A percentile compares a stretch with the other conserved stretches of the same genome.
phyloP scores from a whole-genome alignment of 2,113 vertebrate genomes.

The Otus sunia region DNA sequence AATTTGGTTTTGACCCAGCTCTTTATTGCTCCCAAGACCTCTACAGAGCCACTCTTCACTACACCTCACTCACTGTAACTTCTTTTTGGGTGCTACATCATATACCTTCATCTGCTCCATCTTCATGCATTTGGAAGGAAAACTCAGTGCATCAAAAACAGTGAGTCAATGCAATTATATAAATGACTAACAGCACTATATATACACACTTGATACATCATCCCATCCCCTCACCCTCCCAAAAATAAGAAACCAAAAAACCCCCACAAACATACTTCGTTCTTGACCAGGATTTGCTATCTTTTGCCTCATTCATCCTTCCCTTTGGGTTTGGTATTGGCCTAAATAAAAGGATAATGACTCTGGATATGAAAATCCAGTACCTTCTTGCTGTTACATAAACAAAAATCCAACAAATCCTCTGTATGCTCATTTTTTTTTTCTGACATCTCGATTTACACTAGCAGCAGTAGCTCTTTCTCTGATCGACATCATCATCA shows the following conservation, averaged over 20 bases:
- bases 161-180: not conserved
- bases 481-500: not conserved
- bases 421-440: not conserved
- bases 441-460: not conserved
- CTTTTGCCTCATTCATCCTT: not conserved
- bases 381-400: not conserved
- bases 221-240: fast-evolving
- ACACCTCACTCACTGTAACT: not conserved
- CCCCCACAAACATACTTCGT: fast-evolving
- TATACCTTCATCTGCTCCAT: not conserved
- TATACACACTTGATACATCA: not conserved
- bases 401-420: not conserved
- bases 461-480: not conserved
- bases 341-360: not conserved
- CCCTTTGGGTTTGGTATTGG: not conserved
- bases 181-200: not conserved
- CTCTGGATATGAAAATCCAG: not conserved
- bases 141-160: not conserved
- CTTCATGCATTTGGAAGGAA: not conserved
- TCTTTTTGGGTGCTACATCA: not conserved
- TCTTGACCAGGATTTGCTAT: not conserved
- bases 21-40: not conserved
- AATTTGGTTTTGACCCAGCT: not conserved
- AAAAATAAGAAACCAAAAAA: not conserved
- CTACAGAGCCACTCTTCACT: not conserved